Evolutionary conservation across 2,113 vertebrate species (phyloP), one percentile per base, ranked within the genome.

Genomic region (Xenopus borealis): DNA sequence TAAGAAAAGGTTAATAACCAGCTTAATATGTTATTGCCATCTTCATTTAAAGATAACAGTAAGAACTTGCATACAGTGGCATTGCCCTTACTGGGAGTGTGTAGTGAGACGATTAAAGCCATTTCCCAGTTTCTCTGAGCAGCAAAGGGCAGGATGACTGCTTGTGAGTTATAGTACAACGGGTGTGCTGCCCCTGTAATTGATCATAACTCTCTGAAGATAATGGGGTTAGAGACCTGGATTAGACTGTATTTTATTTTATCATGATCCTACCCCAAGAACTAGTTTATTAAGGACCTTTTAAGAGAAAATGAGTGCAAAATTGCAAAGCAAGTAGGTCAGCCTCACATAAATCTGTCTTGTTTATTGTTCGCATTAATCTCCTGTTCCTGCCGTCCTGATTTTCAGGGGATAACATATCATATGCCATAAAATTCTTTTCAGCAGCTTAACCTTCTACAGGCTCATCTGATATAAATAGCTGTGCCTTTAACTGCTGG

Each of bases 171-270:
- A 76, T 76, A 13, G 67, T 33, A 47, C 74, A 76, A 57, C 62
- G 47, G 74, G 59, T 59, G 64, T 66, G 45, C 59, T 52, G 27
- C 30, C 74, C 66, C 47, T 52, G 59, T 69, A 76, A 70, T 76
- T 70, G 74, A 64, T 68, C 14, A 20, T 76, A 69, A 76, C 62
- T 69, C 72, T 57, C 40, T 12, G n/a, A 12, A 27, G 19, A 55
- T 69, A 76, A 76, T 76, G 12, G 66, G 59, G 30, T 61, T 62
- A 57, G 67, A 55, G 66, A 70, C 55, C 16, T n/a, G 44, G 59
- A 76, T 64, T 76, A 76, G 14, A 76, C 40, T 57, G 46, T 47
- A 70, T 70, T 76, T 76, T 76, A 76, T 69, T 76, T 57, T 76
- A 76, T 70, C 74, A 44, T 46, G 59, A 63, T 63, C 23, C 59